Percentiles rank a stretch among this genome's conserved stretches.
Conservation (phyloP, 1,140 invertebrate genomes). For the Zaprionus africanus region DNA sequence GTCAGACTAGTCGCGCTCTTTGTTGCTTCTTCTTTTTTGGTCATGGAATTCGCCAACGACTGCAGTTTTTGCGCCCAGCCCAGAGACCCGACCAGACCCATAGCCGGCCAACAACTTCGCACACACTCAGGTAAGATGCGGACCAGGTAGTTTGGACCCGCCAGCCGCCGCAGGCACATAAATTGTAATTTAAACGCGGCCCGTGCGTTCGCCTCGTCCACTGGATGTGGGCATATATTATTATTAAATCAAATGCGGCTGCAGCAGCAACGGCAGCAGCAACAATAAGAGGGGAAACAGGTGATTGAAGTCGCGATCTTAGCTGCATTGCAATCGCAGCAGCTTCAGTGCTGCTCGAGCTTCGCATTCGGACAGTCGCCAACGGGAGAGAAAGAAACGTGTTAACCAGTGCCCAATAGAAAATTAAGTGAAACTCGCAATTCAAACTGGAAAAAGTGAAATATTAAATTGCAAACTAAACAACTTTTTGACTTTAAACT, state of each 20-base stretch:
- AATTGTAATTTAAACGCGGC: conserved; percentile 69
- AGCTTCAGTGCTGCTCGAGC: conserved; percentile 52
- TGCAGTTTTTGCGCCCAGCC: conserved; percentile 59
- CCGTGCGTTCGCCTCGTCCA: conserved; percentile 31
- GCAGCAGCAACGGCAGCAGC: conserved; percentile 15
- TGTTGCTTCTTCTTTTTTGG: conserved; percentile 48
- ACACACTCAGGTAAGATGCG: conserved; percentile 44
- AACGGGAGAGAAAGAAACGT: conserved; percentile 1
- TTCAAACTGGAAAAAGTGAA: background rate
- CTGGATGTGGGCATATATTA: conserved; percentile 39
- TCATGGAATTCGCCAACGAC: conserved; percentile 66
- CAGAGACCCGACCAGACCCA: conserved; percentile 1
- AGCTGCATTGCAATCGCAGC: conserved; percentile 30
- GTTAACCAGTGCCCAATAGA: background rate
- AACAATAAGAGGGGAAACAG: conserved; percentile 17
- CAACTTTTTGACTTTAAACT: too few relatives aligned
- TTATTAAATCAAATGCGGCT: conserved; percentile 71
- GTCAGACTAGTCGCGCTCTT: conserved; percentile 10
- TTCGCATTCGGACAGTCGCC: conserved; percentile 41
- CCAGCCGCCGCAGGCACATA: conserved; percentile 54
- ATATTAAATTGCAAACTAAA: background rate
- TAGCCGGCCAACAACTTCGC: conserved; percentile 20
- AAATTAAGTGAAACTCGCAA: conserved; percentile 16
- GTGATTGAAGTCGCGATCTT: conserved; percentile 21
- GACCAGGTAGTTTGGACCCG: conserved; percentile 57